Conservation (phyloP, 2,113 vertebrate genomes). For the Laticauda colubrina region DNA sequence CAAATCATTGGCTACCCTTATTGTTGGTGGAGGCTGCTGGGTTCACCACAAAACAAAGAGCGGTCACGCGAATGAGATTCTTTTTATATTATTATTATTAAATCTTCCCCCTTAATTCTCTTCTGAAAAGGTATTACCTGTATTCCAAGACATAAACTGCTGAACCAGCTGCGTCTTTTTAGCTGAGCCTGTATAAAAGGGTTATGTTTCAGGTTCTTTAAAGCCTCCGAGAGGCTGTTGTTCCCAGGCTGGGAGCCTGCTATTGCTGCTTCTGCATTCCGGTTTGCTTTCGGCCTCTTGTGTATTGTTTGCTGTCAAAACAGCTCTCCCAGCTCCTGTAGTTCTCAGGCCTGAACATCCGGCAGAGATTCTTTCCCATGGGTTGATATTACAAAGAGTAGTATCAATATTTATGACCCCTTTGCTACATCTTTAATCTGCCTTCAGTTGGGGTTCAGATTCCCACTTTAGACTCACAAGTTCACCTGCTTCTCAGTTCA, state of each 20-base stretch:
- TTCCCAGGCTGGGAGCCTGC: not conserved
- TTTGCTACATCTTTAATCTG: slow-evolving; percentile 31
- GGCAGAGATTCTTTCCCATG: slow-evolving; percentile 38
- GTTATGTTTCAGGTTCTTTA: slow-evolving; percentile 17
- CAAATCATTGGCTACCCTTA: not conserved
- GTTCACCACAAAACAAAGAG: not conserved
- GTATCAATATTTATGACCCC: slow-evolving; percentile 32
- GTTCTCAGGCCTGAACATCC: slow-evolving; percentile 34
- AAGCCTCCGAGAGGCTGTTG: not conserved
- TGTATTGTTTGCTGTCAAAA: slow-evolving; percentile 32
- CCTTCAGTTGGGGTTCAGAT: slow-evolving; percentile 12
- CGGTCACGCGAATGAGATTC: not conserved
- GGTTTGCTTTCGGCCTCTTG: not conserved
- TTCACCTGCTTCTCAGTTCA: slow-evolving; percentile 22
- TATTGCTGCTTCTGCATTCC: slow-evolving; percentile 10
- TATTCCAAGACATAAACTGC: not conserved
- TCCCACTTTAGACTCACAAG: not conserved
- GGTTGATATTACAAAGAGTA: slow-evolving; percentile 32
- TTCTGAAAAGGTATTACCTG: not conserved
- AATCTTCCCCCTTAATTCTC: slow-evolving; percentile 23
- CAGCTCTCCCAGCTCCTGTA: not conserved
- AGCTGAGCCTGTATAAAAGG: slow-evolving; percentile 10
- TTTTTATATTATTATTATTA: slow-evolving; percentile 3
- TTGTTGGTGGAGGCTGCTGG: not conserved
- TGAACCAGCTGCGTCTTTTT: slow-evolving; percentile 3